Evolutionary conservation across 92 coral and sea anemone species (phyloP).

Genomic region (Umimayanthus kanabou): DNA sequence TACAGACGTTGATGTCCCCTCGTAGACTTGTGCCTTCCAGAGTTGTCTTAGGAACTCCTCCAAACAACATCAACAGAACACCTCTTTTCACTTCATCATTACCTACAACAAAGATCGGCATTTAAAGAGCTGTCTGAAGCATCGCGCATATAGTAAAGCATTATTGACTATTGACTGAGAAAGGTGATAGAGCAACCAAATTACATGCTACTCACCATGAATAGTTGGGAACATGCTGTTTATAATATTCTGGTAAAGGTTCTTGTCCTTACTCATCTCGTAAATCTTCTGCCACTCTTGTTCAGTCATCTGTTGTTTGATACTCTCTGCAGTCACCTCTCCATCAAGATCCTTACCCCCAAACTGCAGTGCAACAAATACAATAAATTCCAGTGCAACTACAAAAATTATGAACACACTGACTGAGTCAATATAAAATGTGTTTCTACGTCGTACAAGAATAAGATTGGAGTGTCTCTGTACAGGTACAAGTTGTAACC

Average conservation of each 20-base stretch:
- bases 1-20: constrained; percentile 96
- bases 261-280: constrained; percentile 97
- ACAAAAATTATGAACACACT: not conserved
- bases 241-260: constrained; percentile 86
- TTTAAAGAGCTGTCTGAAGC: not conserved
- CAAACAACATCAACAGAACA: constrained; percentile 95
- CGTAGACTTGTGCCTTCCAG: constrained; percentile 88
- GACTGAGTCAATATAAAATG: not conserved
- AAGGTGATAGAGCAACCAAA: not conserved
- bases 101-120: constrained; percentile 46
- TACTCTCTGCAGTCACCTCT: constrained; percentile 93
- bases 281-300: constrained; percentile 98
- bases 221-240: constrained; percentile 98
- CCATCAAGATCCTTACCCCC: constrained; percentile 99
- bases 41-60: constrained; percentile 97
- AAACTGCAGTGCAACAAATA: constrained; percentile 58
- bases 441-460: no score
- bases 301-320: constrained; percentile 97
- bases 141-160: no score
- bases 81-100: constrained; percentile 99
- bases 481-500: no score
- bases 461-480: no score
- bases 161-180: no score
- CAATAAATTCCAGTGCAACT: not conserved
- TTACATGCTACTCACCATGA: constrained; percentile 73